phyloP scores from a whole-genome alignment of 2,888 invertebrate genomes.

The Cephus nigrinus region DNA sequence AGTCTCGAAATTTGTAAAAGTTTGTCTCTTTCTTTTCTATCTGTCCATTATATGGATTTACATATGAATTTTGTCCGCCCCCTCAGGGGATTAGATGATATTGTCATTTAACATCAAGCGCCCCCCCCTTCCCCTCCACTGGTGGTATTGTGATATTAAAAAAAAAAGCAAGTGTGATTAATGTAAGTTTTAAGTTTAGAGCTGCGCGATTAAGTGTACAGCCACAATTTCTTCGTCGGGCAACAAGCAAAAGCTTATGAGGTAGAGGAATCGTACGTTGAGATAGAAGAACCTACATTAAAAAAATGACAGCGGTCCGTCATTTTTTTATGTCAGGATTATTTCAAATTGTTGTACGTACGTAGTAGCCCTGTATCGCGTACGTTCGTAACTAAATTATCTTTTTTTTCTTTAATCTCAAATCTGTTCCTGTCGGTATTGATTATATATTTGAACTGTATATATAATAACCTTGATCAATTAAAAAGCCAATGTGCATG shows the following conservation, averaged over 20 bases:
- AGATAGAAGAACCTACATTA: neutral
- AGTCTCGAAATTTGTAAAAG: conserved; percentile 15
- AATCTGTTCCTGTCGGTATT: neutral
- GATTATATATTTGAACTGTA: neutral
- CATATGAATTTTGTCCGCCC: conserved; percentile 25
- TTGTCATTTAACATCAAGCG: neutral
- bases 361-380: neutral
- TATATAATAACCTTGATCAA: neutral
- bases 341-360: neutral
- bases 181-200: conserved; percentile 38
- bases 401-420: neutral
- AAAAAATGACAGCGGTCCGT: neutral
- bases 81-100: conserved; percentile 11
- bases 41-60: neutral
- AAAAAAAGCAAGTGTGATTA: conserved; percentile 45
- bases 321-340: neutral
- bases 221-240: conserved; percentile 5
- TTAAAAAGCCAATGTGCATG: neutral
- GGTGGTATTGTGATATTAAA: conserved; percentile 59
- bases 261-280: neutral
- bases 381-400: neutral
- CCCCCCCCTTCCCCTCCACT: conserved; percentile 37
- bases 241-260: neutral
- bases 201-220: conserved; percentile 26
- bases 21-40: neutral